Conservation (phyloP, 2,113 vertebrate genomes). For the Garra rufa region DNA sequence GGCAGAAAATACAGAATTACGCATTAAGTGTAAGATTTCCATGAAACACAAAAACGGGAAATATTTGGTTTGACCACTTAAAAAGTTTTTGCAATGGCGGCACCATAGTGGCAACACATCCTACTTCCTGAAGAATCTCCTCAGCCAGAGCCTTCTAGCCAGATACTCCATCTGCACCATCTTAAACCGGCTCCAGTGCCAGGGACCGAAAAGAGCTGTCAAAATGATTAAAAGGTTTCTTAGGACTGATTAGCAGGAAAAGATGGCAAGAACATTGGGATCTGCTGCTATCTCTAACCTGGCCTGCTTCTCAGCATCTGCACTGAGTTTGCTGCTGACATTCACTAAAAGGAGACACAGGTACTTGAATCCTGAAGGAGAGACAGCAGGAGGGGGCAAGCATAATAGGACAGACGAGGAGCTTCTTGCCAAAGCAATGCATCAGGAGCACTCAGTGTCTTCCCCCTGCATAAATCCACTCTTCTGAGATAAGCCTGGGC, state of each 20-base stretch:
- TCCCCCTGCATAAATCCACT: conserved; percentile 56
- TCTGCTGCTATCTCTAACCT: conserved; percentile 42
- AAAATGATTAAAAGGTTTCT: conserved; percentile 38
- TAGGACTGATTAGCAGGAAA: conserved; percentile 23
- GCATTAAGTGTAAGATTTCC: background rate
- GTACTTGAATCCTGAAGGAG: conserved; percentile 57
- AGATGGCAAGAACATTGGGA: conserved; percentile 65
- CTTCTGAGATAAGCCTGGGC: conserved; percentile 44
- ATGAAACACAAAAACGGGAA: background rate
- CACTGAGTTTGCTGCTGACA: conserved; percentile 4
- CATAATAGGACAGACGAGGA: conserved; percentile 42
- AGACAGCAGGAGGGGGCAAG: conserved; percentile 54
- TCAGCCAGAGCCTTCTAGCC: conserved; percentile 6
- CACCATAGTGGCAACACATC: background rate
- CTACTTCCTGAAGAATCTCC: background rate
- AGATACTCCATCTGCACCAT: conserved; percentile 19
- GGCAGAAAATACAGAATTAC: background rate
- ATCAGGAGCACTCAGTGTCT: conserved; percentile 45
- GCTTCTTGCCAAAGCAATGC: conserved; percentile 45
- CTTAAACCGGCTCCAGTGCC: conserved; percentile 2
- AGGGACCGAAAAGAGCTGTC: conserved; percentile 15
- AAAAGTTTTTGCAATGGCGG: background rate
- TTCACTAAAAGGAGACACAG: conserved; percentile 48
- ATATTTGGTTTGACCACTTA: background rate
- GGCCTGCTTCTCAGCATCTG: conserved; percentile 14